Base-by-base conservation (phyloP, 2,888 invertebrate genomes). In the Ophioninae sp. region DNA sequence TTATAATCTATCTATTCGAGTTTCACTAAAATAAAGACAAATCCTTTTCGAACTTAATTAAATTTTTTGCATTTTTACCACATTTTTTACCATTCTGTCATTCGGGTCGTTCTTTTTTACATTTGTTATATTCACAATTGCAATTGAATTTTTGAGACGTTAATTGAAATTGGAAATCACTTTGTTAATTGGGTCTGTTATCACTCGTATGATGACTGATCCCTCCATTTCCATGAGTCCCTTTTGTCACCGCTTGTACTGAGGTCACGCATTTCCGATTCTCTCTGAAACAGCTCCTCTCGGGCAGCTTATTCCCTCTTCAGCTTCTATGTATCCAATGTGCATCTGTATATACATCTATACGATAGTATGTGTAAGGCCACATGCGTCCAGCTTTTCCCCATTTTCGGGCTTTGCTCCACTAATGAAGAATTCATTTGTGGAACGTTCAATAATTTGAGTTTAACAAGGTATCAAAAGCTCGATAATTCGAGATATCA, bases 341-440 rank as follows among this genome's bases (percentile, higher is more conserved):
- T 22, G 20, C 22, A 10, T 61, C 0, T 61, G 22, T 61, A 8
- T 61, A 22, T 22, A 10, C 10, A 17, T n/a, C 10, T 65, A 9
- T 41, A 0, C 41, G 39, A 39, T 5, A 37, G 30, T 10, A 30
- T 10, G 37, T 39, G 58, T 8, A 69, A 41, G 17, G 13, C 22
- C n/a, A 63, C 20, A 77, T 63, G 37, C 76, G 23, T 23, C 39
- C 51, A 39, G 59, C 61, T 79, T 63, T 76, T 83, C 71, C 79
- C 67, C 76, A 73, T 83, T 83, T 83, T 64, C 41, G 58, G 44
- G 68, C 51, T 65, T 41, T 65, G 59, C 65, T 30, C 23, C 65
- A 68, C 83, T 79, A 79, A 83, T 83, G 79, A 83, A 76, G 67
- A 83, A 79, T 83, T 79, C 83, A 83, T 79, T 83, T 72, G 68